These are phyloP conservation scores for Halocynthia roretzi DNA, from an alignment of 23 tunicate species.

Conservation along the genomic window DNA sequence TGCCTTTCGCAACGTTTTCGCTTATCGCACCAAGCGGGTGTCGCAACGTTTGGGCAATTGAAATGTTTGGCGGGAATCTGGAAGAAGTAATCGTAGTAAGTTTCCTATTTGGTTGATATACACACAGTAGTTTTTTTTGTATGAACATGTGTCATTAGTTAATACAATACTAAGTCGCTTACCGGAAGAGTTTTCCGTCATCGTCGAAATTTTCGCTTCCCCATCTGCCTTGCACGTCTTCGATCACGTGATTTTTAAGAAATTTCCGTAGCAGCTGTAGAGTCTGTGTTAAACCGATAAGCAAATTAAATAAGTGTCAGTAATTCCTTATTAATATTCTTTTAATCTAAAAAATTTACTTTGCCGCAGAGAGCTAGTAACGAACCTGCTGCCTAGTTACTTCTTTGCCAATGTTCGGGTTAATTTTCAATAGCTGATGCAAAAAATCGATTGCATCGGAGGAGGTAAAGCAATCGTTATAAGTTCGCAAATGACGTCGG, in stretches of 20 bases:
- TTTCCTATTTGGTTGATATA: too few species aligned
- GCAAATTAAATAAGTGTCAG: not conserved
- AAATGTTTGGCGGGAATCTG: constrained; percentile 10
- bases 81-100: not conserved
- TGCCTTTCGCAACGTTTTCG: constrained; percentile 3
- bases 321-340: not conserved
- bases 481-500: constrained; percentile 42
- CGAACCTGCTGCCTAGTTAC: constrained; percentile 48
- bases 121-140: too few species aligned
- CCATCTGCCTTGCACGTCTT: constrained; percentile 67
- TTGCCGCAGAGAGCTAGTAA: not conserved
- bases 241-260: constrained; percentile 68
- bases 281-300: constrained; percentile 39
- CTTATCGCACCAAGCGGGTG: constrained; percentile 9
- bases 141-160: not conserved
- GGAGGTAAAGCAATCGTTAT: constrained; percentile 50
- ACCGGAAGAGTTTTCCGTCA: constrained; percentile 65
- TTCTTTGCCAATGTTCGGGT: constrained; percentile 54
- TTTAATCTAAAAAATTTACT: not conserved
- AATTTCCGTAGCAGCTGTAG: constrained; percentile 60
- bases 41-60: not conserved
- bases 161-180: not conserved
- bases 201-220: constrained; percentile 59
- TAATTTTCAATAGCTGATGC: constrained; percentile 37
- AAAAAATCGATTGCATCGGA: constrained; percentile 47